Base-by-base conservation (phyloP, 2,797 vertebrate genomes). In the Erithacus rubecula region DNA sequence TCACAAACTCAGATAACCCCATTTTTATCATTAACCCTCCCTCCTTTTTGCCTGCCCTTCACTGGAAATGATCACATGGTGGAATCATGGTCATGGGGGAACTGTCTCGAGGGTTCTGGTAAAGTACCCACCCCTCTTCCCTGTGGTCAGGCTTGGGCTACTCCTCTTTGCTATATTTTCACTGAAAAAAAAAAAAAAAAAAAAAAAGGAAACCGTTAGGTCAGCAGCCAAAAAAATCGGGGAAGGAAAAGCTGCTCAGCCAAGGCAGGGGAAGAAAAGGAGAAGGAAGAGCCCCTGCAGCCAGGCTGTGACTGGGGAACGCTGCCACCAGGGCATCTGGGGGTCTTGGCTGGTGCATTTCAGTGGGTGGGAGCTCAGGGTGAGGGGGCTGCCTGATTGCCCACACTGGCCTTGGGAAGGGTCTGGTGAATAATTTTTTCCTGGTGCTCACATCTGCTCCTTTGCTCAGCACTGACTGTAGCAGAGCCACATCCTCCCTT, bases 261-360 rank as follows among this genome's bases (percentile, higher is more conserved):
- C 19, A 94, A 59, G 70, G 59, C 80, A 67, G 64, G 43, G 3
- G 55, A 21, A 79, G 68, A 86, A 95, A 96, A 93, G 76, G 72
- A 94, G 94, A 94, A 95, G 93, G 91, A 93, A 92, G 75, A 87
- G 68, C 77, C 93, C n/a, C 89, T 26, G 32, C 10, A 24, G 3
- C 24, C 36, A 37, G 87, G 39, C 81, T 69, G 83, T 69, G 89
- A 63, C 83, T 7, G 8, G 47, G 27, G 77, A 69, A 3, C 6
- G 10, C 59, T 86, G 77, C 64, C 71, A 62, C 39, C 3, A 9
- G 49, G 10, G 22, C 69, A 16, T 6, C 8, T 5, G 84, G 49
- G 29, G 34, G 68, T 47, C 82, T 6, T 47, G 81, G 60, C 64
- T 89, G 71, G 24, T 60, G 62, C n/a, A 0, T 27, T 34, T 16